phyloP scores from a whole-genome alignment of 2,888 invertebrate species.

The Drosophila cognata region DNA sequence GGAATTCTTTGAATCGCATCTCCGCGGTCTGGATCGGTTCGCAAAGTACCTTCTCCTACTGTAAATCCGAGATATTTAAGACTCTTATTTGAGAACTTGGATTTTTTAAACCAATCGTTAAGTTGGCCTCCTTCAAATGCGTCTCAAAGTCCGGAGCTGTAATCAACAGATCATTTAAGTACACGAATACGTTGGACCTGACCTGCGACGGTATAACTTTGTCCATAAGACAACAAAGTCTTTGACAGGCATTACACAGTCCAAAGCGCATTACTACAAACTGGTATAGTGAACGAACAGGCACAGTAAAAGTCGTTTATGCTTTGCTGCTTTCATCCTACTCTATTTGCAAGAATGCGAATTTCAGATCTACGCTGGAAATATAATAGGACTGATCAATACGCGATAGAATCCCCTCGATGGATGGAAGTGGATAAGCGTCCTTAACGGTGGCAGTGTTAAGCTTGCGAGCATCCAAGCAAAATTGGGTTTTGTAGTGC shows the following conservation, averaged over 20 bases:
- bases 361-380: neutral
- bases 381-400: slow-evolving; percentile 1
- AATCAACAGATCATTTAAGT: slow-evolving; percentile 3
- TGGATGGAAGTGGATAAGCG: slow-evolving; percentile 5
- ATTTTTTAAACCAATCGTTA: slow-evolving; percentile 1
- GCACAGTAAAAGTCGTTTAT: slow-evolving; percentile 13
- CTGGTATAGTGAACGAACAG: neutral
- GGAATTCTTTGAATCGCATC: neutral
- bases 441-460: slow-evolving; percentile 6
- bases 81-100: neutral
- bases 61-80: slow-evolving; percentile 12
- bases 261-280: slow-evolving; percentile 4
- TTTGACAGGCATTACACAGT: slow-evolving; percentile 3
- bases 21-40: neutral
- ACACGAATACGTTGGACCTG: slow-evolving; percentile 8
- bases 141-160: neutral
- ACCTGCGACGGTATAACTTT: slow-evolving; percentile 13
- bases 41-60: neutral
- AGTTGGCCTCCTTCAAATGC: neutral
- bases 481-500: too few relatives aligned
- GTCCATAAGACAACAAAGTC: slow-evolving; percentile 5
- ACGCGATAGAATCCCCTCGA: slow-evolving; percentile 7
- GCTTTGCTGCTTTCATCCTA: slow-evolving; percentile 3
- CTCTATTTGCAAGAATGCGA: slow-evolving; percentile 10
- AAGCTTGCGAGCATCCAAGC: neutral